Conservation (phyloP, 2,113 vertebrate genomes). For the Phyllostomus discolor region DNA sequence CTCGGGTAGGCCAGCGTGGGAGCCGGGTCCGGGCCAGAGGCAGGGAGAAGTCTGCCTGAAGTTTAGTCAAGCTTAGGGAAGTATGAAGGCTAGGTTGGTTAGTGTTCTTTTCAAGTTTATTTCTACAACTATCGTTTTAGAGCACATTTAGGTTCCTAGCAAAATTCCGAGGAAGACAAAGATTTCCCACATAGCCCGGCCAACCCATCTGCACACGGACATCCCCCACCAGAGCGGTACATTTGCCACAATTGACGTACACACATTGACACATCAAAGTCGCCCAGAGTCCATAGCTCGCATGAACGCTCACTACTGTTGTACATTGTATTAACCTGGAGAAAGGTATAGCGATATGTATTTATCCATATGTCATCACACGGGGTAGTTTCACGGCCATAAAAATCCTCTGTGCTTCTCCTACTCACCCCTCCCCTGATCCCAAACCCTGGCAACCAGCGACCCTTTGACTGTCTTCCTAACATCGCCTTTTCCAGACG, state of each 20-base stretch:
- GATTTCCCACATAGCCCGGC: background rate
- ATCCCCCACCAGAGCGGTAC: background rate
- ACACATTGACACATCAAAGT: background rate
- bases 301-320: background rate
- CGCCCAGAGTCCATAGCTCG: background rate
- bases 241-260: background rate
- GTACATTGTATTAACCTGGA: background rate
- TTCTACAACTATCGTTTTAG: background rate
- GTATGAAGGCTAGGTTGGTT: background rate
- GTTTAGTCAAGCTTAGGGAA: background rate
- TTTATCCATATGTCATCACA: background rate
- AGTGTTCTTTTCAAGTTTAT: background rate
- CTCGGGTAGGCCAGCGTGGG: background rate
- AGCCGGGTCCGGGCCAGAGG: background rate
- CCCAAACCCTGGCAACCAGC: background rate
- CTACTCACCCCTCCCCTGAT: no score
- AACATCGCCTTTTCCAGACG: background rate
- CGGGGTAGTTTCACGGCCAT: background rate
- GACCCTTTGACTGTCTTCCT: background rate
- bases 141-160: background rate
- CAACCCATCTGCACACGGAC: fast-evolving
- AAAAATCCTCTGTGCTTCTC: background rate
- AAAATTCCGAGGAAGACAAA: background rate
- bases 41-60: background rate
- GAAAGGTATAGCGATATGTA: background rate